Evolutionary conservation across 1,140 invertebrate genomes (phyloP).

Genomic region (Vanessa atalanta): DNA sequence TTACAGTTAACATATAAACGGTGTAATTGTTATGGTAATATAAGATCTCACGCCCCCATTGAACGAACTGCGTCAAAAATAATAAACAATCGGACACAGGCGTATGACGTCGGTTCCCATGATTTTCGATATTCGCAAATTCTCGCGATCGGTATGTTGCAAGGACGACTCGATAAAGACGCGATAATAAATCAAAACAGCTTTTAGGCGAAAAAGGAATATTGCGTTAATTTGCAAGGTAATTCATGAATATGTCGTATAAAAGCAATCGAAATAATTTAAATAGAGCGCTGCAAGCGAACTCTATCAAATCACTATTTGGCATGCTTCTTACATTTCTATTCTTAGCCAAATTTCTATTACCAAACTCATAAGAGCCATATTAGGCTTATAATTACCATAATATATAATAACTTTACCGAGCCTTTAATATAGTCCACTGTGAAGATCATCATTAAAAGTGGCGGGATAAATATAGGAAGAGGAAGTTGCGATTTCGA

Average conservation of each 20-base stretch:
- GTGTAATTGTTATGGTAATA: slow-evolving; percentile 16
- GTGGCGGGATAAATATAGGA: no score
- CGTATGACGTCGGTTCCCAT: not conserved
- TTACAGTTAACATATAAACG: slow-evolving; percentile 16
- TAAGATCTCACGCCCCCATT: slow-evolving; percentile 27
- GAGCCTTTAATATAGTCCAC: no score
- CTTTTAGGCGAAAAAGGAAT: no score
- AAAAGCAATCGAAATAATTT: no score
- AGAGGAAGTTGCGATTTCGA: not conserved
- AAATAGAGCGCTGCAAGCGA: not conserved
- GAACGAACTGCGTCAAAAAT: slow-evolving; percentile 21
- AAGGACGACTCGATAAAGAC: no score
- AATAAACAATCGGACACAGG: slow-evolving; percentile 26
- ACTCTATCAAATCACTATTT: not conserved
- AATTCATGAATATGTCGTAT: no score
- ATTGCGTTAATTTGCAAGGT: no score
- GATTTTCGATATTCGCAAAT: slow-evolving; percentile 8
- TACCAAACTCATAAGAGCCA: not conserved
- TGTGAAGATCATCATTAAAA: no score
- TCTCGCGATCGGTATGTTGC: not conserved
- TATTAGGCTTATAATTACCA: not conserved
- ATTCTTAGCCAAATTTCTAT: not conserved
- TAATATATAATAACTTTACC: not conserved
- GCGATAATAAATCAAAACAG: no score
- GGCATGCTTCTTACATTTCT: not conserved